A percentile compares a stretch with the other conserved stretches of the same genome.
Conservation (phyloP, 2,888 invertebrate genomes). For the Antitype chi region DNA sequence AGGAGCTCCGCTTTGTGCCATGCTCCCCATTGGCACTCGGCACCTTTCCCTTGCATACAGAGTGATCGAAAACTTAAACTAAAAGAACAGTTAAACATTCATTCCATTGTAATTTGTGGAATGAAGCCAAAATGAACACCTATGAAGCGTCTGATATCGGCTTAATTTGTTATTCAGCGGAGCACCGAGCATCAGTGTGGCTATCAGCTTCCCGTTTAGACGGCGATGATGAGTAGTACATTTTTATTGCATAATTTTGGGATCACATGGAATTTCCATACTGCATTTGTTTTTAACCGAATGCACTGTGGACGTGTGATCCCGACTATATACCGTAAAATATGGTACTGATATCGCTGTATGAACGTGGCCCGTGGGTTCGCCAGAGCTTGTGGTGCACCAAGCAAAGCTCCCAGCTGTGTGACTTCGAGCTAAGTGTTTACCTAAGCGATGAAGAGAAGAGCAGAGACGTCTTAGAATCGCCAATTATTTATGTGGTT, state of each 20-base stretch:
- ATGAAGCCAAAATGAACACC: not conserved
- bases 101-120: not conserved
- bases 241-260: not conserved
- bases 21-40: not conserved
- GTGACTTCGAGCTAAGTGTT: not conserved
- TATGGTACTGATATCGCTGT: not conserved
- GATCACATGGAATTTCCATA: not conserved
- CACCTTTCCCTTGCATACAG: not conserved
- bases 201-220: not conserved
- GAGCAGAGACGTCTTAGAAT: constrained; percentile 39
- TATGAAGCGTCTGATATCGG: not conserved
- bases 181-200: not conserved
- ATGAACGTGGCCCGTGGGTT: not conserved
- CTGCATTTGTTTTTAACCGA: not conserved
- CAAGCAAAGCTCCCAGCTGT: not conserved
- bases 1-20: not conserved
- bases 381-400: not conserved
- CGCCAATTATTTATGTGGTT: constrained; percentile 3
- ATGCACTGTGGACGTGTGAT: not conserved
- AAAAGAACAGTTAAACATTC: not conserved
- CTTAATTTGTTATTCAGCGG: not conserved
- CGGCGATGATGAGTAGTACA: too few species aligned
- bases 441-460: constrained; percentile 31
- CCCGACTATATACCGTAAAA: not conserved
- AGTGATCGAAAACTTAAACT: not conserved